These are phyloP conservation scores for Ciconia stormi DNA, from an alignment of 2,113 vertebrate species.

Conservation along the genomic window DNA sequence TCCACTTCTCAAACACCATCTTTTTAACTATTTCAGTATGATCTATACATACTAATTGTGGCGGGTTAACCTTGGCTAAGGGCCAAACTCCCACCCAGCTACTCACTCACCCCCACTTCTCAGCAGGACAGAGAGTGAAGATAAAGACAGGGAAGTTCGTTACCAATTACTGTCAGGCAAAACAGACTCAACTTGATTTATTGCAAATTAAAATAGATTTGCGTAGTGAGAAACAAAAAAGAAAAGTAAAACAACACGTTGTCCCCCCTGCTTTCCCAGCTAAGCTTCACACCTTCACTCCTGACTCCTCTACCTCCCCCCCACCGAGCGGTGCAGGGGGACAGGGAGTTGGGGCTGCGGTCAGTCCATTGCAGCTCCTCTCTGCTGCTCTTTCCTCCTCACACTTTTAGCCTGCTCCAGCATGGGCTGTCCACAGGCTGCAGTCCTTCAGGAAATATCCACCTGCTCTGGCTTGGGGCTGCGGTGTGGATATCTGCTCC, in stretches of 20 bases:
- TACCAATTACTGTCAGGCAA: background rate
- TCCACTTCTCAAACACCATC: background rate
- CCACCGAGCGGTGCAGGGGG: rapidly evolving
- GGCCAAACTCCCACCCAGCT: background rate
- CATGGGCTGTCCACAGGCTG: background rate
- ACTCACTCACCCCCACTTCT: background rate
- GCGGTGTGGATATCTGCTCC: background rate
- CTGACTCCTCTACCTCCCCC: no score
- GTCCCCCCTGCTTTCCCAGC: background rate
- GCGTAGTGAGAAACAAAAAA: background rate
- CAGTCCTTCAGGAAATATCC: background rate
- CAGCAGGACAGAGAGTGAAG: background rate
- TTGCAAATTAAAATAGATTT: background rate
- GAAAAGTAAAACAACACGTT: background rate
- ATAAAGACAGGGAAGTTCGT: background rate
- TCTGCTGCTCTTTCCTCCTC: background rate
- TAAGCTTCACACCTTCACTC: background rate
- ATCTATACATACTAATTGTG: background rate
- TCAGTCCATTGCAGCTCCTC: background rate
- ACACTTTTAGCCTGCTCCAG: no score
- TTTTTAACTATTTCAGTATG: background rate
- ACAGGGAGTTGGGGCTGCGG: background rate
- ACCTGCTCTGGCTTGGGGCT: background rate
- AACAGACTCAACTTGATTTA: background rate
- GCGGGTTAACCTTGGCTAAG: background rate